Evolutionary conservation across 2,888 invertebrate species (phyloP).

Genomic region (Parelbella ahira): DNA sequence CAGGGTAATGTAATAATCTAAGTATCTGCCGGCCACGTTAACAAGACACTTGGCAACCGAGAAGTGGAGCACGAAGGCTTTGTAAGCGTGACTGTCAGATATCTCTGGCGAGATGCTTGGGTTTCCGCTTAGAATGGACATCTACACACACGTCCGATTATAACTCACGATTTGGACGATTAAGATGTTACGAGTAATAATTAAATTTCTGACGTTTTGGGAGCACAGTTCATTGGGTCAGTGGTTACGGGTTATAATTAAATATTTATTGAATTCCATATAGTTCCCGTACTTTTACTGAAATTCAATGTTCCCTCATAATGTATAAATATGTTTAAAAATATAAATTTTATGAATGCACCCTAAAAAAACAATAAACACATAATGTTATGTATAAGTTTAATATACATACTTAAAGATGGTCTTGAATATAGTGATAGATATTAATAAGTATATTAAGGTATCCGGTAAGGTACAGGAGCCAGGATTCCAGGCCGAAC

Average conservation of each 20-base stretch:
- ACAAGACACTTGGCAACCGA: slow-evolving; percentile 45
- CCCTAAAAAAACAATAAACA: too few species aligned
- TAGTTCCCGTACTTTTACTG: slow-evolving; percentile 21
- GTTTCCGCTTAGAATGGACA: slow-evolving; percentile 46
- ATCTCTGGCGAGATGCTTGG: slow-evolving; percentile 25
- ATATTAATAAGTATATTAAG: too few species aligned
- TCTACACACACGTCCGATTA: slow-evolving; percentile 59
- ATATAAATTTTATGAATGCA: too few species aligned
- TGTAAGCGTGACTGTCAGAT: slow-evolving; percentile 30
- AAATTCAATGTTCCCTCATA: too few species aligned
- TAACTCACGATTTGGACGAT: slow-evolving; percentile 70
- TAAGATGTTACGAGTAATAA: slow-evolving; percentile 73
- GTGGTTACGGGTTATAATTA: slow-evolving; percentile 31
- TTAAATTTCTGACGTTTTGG: slow-evolving; percentile 70
- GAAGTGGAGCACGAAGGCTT: slow-evolving; percentile 33
- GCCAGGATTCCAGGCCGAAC: too few species aligned
- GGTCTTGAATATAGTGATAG: too few species aligned
- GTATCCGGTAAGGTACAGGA: too few species aligned
- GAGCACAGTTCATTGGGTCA: slow-evolving; percentile 48
- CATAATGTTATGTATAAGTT: too few species aligned
- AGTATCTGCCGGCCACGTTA: slow-evolving; percentile 58
- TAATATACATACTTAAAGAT: too few species aligned
- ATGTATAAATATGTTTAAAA: too few species aligned
- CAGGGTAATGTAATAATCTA: slow-evolving; percentile 74
- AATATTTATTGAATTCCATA: slow-evolving; percentile 27